Base-by-base conservation (phyloP, 2,888 invertebrate genomes). In the Podotricha telesiphe region DNA sequence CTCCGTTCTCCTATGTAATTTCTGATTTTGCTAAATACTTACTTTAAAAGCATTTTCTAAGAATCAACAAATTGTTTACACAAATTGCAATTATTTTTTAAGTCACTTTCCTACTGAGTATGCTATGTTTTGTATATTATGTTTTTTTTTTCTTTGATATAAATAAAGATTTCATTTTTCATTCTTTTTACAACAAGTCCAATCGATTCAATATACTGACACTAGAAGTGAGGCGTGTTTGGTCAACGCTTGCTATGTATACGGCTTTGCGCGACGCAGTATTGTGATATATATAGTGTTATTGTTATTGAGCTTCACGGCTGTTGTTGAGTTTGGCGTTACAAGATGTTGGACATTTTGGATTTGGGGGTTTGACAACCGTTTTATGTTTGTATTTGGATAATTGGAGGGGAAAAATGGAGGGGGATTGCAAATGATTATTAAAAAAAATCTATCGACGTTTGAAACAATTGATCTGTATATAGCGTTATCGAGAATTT, bases 231-330 rank as follows among this genome's bases (percentile, higher is more conserved):
- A 17, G 6, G 13, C n/a, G 34, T 34, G 55, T 17, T 5, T 17
- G 11, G 17, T 37, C 13, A 13, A 13, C n/a, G 53, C 78, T 75
- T 73, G 37, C 72, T 73, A 71, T 79, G 87, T 88, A 85, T 86
- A 87, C 88, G 86, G 88, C 86, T 89, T 89, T 83, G 86, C 86
- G 81, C 83, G 79, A 85, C 86, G 81, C 83, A 79, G 81, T 88
- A 84, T 88, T 90, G 90, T 90, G 89, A 90, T 89, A 89, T 28
- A 6, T 85, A 84, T 82, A 81, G 79, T 78, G 76, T 80, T 84
- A 40, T 70, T 71, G 71, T 67, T 73, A 68, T 58, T 66, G 3
- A 6, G 86, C 87, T 86, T 86, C 50, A 77, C 73, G 74, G 88
- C 87, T 86, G 86, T 76, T 87, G 87, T 88, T 88, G 86, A 82